These are phyloP conservation scores for Palaemon carinicauda DNA, from an alignment of 1,140 invertebrate genomes.

Conservation along the genomic window DNA sequence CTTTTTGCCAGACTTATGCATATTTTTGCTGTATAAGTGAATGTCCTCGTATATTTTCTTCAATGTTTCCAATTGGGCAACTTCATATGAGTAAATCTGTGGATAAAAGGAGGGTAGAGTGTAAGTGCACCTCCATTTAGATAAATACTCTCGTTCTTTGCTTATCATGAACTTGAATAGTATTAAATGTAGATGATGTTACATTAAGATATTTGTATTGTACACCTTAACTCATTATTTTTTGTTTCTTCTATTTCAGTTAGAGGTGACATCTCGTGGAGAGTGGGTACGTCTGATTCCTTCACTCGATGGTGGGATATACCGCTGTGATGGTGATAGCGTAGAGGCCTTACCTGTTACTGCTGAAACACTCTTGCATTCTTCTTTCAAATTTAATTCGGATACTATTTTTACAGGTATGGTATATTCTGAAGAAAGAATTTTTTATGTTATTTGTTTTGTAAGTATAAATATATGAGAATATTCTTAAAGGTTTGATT, in stretches of 20 bases:
- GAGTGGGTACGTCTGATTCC: conserved; percentile 88
- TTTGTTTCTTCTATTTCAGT: conserved; percentile 23
- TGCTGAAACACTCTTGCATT: conserved; percentile 81
- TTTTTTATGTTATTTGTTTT: no score
- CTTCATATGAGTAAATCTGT: no score
- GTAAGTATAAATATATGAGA: no score
- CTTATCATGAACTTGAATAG: no score
- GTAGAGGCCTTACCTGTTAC: conserved; percentile 87
- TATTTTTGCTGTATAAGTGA: no score
- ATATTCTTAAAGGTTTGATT: no score
- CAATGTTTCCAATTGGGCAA: no score
- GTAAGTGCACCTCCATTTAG: no score
- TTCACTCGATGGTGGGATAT: conserved; percentile 87
- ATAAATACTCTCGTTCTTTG: no score
- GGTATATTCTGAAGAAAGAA: background rate
- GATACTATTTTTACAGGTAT: conserved; percentile 83
- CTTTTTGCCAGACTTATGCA: no score
- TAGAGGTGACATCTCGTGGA: conserved; percentile 83
- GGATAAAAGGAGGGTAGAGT: no score
- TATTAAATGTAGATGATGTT: background rate
- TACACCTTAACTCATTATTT: background rate
- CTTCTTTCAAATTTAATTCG: conserved; percentile 83
- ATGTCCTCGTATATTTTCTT: no score
- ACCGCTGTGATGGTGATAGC: conserved; percentile 87
- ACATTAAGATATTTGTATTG: background rate